Evolutionary conservation across 1,140 invertebrate species (phyloP), one percentile per base, ranked within the genome.

Genomic region (Teleogryllus occipitalis): DNA sequence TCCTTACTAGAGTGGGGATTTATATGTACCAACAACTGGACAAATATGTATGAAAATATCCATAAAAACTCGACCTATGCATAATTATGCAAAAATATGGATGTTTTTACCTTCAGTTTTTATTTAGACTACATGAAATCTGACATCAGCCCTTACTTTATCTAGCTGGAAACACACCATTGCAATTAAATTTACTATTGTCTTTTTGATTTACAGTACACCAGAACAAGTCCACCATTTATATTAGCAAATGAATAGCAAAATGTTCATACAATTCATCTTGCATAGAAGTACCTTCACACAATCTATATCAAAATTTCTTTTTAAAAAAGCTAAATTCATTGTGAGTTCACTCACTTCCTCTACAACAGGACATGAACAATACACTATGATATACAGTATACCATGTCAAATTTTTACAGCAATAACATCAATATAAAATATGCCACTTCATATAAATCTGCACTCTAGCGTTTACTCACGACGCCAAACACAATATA

Each of bases 341-440:
- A 14, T 18, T 14, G 54, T 65, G 54, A 65, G 18, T 65, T 65
- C 54, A 65, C 18, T 65, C 54, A 65, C 54, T 65, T 65, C 18
- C 18, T 65, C 54, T 65, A 65, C 54, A 10, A 65, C 54, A 65
- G 54, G 54, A 18, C 10, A 65, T 65, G 54, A 65, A 65, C 54
- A 65, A 14, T 65, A 65, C 54, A 65, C 54, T 14, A 65, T 65
- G 18, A 39, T 39, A 39, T 39, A 39, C 27, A 39, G 27, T 65
- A 65, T 18, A 65, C 54, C 10, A 65, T 65, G 54, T 65, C 54
- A 65, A 65, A 14, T 14, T 18, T 65, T 65, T 65, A 65, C 54
- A 65, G 54, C 54, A 65, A 65, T 65, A 65, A 65, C 54, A 65
- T 65, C 54, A 65, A 65, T 65, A 65, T 65, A 65, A 65, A 65